Percentiles rank a stretch among this genome's conserved stretches.
phyloP scores from a whole-genome alignment of 53 echinoderm and acorn worm genomes.

The Arbacia lixula region DNA sequence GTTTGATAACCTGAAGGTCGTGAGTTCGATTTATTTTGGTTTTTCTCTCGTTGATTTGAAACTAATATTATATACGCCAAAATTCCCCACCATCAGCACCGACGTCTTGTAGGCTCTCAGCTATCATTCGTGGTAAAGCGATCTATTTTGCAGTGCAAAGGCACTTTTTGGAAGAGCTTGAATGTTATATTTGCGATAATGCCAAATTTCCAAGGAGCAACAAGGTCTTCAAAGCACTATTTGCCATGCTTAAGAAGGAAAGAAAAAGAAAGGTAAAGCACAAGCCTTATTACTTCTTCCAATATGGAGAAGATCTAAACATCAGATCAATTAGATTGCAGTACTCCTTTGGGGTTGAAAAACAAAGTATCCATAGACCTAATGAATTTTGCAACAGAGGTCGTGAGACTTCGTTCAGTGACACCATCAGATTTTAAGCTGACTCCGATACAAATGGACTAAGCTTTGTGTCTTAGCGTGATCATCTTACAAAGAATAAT shows the following conservation, averaged over 20 bases:
- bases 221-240: background rate
- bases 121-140: too few species aligned
- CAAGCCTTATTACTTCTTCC: background rate
- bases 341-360: background rate
- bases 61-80: too few species aligned
- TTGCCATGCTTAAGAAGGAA: background rate
- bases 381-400: constrained; percentile 5
- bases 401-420: background rate
- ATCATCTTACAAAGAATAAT: background rate
- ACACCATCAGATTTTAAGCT: background rate
- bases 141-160: too few species aligned
- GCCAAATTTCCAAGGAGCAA: background rate
- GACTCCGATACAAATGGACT: background rate
- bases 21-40: too few species aligned
- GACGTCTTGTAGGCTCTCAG: too few species aligned
- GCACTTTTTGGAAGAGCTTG: too few species aligned
- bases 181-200: too few species aligned
- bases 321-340: background rate
- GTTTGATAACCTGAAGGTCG: too few species aligned
- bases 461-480: background rate
- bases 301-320: constrained; percentile 8
- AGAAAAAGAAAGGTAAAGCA: background rate
- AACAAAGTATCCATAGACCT: constrained; percentile 7
- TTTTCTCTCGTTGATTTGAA: too few species aligned
- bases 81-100: too few species aligned